These are phyloP conservation scores for Hirudinaria manillensis DNA, from an alignment of 2,888 invertebrate genomes.

Conservation along the genomic window DNA sequence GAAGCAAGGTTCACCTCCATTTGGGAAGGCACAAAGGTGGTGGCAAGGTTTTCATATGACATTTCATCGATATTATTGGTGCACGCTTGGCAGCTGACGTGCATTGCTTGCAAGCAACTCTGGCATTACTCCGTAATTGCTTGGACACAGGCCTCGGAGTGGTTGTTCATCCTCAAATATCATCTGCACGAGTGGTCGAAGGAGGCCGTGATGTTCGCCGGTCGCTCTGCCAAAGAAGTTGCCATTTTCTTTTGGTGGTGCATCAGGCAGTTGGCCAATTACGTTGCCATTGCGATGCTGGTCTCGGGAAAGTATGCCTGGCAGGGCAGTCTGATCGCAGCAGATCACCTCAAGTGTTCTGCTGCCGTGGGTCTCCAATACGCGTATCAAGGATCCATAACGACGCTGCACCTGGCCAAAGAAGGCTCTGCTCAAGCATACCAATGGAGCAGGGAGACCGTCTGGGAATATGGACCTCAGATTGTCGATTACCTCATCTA, in stretches of 20 bases:
- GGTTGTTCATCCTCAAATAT: neutral
- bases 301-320: neutral
- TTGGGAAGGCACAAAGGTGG: neutral
- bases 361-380: neutral
- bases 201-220: neutral
- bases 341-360: neutral
- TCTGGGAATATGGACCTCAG: neutral
- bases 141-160: constrained; percentile 8
- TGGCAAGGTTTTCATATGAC: neutral
- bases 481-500: constrained; percentile 9
- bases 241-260: neutral
- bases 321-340: constrained; percentile 6
- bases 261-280: neutral
- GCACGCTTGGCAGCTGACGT: neutral
- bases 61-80: neutral
- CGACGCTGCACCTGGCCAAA: neutral
- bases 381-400: neutral
- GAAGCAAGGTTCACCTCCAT: constrained; percentile 19
- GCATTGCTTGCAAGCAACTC: neutral
- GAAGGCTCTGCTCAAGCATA: constrained; percentile 1
- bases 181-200: constrained; percentile 21
- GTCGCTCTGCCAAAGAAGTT: neutral
- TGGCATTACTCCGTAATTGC: constrained; percentile 11
- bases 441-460: neutral
- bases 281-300: neutral